phyloP scores from a whole-genome alignment of 2,888 invertebrate species.

The Schrankia costaestrigalis region DNA sequence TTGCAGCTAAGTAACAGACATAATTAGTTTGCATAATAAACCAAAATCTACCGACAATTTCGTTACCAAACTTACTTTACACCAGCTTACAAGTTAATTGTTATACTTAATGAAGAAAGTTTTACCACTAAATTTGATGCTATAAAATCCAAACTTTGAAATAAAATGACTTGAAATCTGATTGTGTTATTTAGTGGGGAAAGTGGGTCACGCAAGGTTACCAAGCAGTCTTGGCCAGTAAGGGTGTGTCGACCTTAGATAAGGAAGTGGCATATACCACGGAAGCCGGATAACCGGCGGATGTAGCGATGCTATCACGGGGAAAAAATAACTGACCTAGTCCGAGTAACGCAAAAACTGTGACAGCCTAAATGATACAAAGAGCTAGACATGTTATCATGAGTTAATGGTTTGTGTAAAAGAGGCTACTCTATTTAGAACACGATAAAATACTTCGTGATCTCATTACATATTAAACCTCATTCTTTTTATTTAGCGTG shows the following conservation, averaged over 20 bases:
- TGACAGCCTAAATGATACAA: conserved; percentile 4
- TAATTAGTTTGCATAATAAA: conserved; percentile 14
- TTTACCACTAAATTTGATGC: conserved; percentile 36
- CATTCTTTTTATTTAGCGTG: no score
- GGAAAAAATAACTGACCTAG: conserved; percentile 47
- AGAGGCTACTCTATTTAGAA: no score
- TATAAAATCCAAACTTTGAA: conserved; percentile 43
- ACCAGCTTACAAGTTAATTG: conserved; percentile 47
- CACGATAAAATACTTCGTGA: no score
- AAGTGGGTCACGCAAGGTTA: conserved; percentile 57
- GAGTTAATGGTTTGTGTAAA: conserved; percentile 10
- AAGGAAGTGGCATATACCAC: conserved; percentile 63
- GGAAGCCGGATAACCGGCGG: conserved; percentile 52
- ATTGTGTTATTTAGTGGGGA: conserved; percentile 37
- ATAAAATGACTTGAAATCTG: conserved; percentile 53
- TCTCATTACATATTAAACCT: no score
- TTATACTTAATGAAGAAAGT: conserved; percentile 59
- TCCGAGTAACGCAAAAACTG: conserved; percentile 20
- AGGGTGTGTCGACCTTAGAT: conserved; percentile 44
- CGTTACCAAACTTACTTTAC: conserved; percentile 23
- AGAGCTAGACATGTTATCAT: conserved; percentile 13
- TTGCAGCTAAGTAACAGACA: no score
- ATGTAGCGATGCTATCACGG: conserved; percentile 50
- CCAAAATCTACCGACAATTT: conserved; percentile 5
- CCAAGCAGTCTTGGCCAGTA: conserved; percentile 27